Evolutionary conservation across 2,113 vertebrate genomes (phyloP).

Genomic region (Aptenodytes forsteri): DNA sequence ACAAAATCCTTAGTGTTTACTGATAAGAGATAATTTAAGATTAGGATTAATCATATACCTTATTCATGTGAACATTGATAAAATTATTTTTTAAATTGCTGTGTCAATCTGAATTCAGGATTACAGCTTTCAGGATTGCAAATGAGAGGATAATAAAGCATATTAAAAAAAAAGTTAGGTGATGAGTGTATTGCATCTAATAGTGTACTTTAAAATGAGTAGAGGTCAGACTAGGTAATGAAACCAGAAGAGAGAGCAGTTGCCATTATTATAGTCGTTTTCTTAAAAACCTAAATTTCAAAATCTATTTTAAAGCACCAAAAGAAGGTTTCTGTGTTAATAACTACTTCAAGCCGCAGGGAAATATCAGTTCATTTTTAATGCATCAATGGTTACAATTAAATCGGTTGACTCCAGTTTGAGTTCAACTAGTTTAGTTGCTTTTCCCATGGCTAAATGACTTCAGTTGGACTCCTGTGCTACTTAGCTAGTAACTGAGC

Average conservation of each 20-base stretch:
- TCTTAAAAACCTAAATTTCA: background rate
- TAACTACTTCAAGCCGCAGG: background rate
- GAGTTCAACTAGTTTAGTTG: background rate
- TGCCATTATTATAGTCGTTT: background rate
- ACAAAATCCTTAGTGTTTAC: background rate
- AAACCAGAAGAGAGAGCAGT: background rate
- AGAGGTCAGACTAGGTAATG: background rate
- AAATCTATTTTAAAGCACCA: slow-evolving; percentile 33
- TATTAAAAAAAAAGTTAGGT: background rate
- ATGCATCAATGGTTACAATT: background rate
- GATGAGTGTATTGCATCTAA: background rate
- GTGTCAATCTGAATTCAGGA: background rate
- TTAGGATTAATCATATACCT: background rate
- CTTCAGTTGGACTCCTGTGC: background rate
- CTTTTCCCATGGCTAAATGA: background rate
- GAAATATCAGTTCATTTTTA: background rate
- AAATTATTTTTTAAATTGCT: background rate
- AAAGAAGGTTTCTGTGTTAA: slow-evolving; percentile 50
- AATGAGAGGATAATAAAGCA: background rate
- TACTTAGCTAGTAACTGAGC: background rate
- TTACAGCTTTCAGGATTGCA: background rate
- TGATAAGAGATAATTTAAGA: background rate
- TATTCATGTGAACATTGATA: background rate
- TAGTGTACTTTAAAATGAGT: background rate
- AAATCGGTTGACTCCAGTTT: background rate